phyloP scores from a whole-genome alignment of 1,140 invertebrate genomes.

The Vollenhovia emeryi region DNA sequence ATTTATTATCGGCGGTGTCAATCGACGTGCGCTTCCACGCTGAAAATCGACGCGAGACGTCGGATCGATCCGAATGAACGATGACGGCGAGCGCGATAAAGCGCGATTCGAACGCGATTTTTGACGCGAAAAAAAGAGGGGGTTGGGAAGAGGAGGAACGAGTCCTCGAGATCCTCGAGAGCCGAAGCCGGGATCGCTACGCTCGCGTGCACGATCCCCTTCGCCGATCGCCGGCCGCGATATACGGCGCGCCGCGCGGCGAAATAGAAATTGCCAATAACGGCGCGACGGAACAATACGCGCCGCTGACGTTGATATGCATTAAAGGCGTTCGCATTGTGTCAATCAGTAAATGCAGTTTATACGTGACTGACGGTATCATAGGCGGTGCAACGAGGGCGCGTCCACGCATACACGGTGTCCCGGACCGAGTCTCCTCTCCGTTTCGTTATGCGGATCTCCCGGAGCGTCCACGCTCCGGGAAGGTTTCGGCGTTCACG shows the following conservation, averaged over 20 bases:
- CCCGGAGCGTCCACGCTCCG: too few relatives aligned
- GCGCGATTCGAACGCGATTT: neutral
- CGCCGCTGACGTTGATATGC: slow-evolving; percentile 50
- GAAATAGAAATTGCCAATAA: slow-evolving; percentile 55
- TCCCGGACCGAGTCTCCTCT: neutral
- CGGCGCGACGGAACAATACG: slow-evolving; percentile 38
- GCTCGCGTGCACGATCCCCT: neutral
- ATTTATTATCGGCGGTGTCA: too few relatives aligned
- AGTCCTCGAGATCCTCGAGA: slow-evolving; percentile 24
- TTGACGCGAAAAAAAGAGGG: neutral
- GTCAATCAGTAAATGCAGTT: slow-evolving; percentile 63
- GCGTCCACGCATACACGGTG: neutral
- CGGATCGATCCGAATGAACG: slow-evolving; percentile 26
- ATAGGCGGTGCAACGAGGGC: neutral
- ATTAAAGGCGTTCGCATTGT: slow-evolving; percentile 62
- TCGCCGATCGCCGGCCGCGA: slow-evolving; percentile 10
- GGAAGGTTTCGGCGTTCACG: too few relatives aligned
- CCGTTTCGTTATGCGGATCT: too few relatives aligned
- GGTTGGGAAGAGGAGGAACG: neutral
- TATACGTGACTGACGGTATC: slow-evolving; percentile 49
- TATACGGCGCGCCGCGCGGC: neutral
- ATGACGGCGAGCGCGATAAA: slow-evolving; percentile 34
- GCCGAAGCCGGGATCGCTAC: neutral
- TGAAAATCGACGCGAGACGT: slow-evolving; percentile 32
- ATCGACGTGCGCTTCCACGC: neutral